Evolutionary conservation across 2,113 vertebrate species (phyloP).

Genomic region (Aegypius monachus): DNA sequence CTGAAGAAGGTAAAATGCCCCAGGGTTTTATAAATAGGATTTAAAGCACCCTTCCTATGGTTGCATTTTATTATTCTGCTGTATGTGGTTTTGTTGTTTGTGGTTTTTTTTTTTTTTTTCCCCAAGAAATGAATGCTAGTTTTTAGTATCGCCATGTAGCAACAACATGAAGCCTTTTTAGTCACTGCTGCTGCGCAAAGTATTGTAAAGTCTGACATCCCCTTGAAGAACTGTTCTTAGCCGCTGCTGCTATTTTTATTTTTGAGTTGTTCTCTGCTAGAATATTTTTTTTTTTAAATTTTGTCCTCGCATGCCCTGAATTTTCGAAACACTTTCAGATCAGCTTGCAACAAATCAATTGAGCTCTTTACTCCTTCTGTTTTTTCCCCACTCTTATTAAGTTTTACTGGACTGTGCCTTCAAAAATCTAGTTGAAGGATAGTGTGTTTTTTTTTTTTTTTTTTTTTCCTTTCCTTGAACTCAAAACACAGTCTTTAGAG

Average conservation of each 20-base stretch:
- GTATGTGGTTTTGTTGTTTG: not conserved
- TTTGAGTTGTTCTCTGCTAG: conserved; percentile 11
- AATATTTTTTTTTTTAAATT: not conserved
- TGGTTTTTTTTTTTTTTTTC: not conserved
- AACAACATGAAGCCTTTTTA: not conserved
- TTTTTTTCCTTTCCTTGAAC: not conserved
- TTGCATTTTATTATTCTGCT: not conserved
- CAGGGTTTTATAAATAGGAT: not conserved
- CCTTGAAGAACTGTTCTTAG: conserved; percentile 57
- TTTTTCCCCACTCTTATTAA: not conserved
- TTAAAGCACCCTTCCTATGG: not conserved
- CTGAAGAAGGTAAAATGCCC: not conserved
- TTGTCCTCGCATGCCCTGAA: not conserved
- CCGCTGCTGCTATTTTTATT: conserved; percentile 55
- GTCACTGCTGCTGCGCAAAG: not conserved
- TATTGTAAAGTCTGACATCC: conserved; percentile 43
- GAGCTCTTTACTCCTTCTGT: not conserved
- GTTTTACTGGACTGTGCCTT: not conserved
- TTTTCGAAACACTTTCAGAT: conserved; percentile 23
- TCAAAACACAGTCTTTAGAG: conserved; percentile 10
- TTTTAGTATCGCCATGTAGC: not conserved
- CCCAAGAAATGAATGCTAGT: not conserved
- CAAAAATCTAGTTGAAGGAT: not conserved
- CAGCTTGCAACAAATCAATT: not conserved
- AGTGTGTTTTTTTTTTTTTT: not conserved